A percentile compares a stretch with the other conserved stretches of the same genome.
Conservation (phyloP, 2,888 invertebrate genomes). For the Gymnoscelis rufifasciata region DNA sequence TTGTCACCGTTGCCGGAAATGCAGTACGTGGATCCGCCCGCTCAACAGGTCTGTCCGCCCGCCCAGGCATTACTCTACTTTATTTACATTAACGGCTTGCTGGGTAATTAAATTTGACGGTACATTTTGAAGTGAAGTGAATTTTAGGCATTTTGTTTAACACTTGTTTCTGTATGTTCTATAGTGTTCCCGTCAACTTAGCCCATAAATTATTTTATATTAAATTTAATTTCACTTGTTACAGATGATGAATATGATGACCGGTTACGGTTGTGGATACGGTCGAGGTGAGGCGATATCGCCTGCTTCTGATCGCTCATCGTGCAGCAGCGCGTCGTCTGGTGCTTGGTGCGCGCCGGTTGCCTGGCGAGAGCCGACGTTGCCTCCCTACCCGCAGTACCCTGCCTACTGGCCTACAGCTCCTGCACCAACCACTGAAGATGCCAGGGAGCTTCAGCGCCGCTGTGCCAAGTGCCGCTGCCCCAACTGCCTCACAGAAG, state of each 20-base stretch:
- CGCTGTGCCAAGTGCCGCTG: conserved; percentile 88
- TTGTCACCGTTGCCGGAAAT: conserved; percentile 72
- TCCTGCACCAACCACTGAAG: conserved; percentile 59
- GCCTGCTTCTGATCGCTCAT: conserved; percentile 65
- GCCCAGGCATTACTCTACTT: conserved; percentile 50
- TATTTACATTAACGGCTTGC: conserved; percentile 33
- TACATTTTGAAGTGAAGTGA: conserved; percentile 23
- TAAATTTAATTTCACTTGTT: conserved; percentile 31
- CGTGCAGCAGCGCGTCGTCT: conserved; percentile 68
- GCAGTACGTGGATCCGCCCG: conserved; percentile 76
- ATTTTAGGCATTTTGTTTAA: conserved; percentile 9
- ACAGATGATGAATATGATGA: conserved; percentile 73
- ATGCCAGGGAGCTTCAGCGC: conserved; percentile 80
- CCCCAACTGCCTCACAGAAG: conserved; percentile 89
- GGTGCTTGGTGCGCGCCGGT: conserved; percentile 58
- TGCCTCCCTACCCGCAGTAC: conserved; percentile 68
- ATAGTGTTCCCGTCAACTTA: neutral
- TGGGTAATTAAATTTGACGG: conserved; percentile 20
- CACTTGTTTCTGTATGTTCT: neutral
- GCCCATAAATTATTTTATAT: too few species aligned
- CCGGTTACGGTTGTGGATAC: conserved; percentile 64
- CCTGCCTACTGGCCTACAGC: conserved; percentile 72
- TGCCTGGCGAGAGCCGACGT: conserved; percentile 57
- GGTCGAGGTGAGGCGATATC: conserved; percentile 75
- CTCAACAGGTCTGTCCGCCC: conserved; percentile 75